Evolutionary conservation across 2,113 vertebrate genomes (phyloP).

Genomic region (Rana temporaria): DNA sequence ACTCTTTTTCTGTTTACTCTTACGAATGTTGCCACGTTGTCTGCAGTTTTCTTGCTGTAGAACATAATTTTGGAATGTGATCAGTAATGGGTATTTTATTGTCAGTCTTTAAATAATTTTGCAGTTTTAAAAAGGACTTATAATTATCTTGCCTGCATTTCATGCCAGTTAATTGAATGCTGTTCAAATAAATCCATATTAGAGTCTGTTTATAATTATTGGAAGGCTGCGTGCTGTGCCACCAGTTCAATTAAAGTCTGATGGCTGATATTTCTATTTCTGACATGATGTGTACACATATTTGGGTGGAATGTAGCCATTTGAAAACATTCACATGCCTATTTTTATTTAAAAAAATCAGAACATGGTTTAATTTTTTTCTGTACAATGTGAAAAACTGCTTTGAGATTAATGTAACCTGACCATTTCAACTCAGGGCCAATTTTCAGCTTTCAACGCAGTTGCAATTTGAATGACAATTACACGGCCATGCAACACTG

Average conservation of each 20-base stretch:
- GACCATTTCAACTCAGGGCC: too few species aligned
- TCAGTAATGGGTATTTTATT: conserved; percentile 58
- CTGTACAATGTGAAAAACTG: background rate
- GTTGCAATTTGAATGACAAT: too few species aligned
- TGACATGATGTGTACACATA: conserved; percentile 66
- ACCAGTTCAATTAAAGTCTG: conserved; percentile 74
- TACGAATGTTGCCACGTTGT: conserved; percentile 60
- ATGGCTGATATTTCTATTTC: conserved; percentile 71
- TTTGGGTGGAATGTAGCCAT: conserved; percentile 1
- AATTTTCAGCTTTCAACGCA: too few species aligned
- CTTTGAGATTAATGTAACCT: background rate
- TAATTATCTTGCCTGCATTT: conserved; percentile 71
- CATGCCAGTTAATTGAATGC: conserved; percentile 64
- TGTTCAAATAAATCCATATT: conserved; percentile 70
- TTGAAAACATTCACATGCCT: background rate
- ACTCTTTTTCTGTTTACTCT: conserved; percentile 59
- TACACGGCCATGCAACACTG: too few species aligned
- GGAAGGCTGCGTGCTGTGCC: conserved; percentile 65
- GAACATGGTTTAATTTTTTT: background rate
- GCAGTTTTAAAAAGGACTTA: conserved; percentile 61
- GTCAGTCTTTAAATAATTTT: conserved; percentile 63
- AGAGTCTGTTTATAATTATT: conserved; percentile 71
- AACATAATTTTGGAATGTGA: conserved; percentile 57
- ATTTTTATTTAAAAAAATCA: background rate
- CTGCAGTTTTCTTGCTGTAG: conserved; percentile 42